Conservation (phyloP, 1,140 invertebrate species). For the Microplitis demolitor region DNA sequence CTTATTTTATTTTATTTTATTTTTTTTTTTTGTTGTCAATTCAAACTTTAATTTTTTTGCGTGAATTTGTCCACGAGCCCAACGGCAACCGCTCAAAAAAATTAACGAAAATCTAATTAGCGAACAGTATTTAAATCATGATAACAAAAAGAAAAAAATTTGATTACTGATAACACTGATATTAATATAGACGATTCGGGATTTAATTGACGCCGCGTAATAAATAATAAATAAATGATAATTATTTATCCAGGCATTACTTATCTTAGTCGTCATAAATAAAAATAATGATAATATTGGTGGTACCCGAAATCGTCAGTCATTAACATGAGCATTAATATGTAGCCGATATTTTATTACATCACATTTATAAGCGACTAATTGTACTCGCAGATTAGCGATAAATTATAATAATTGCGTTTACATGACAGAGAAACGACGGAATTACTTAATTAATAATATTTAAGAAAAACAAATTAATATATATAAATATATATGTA, state of each 20-base stretch:
- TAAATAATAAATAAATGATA: background rate
- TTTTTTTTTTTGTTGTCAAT: background rate
- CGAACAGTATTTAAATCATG: background rate
- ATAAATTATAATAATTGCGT: conserved; percentile 40
- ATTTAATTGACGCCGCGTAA: background rate
- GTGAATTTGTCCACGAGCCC: background rate
- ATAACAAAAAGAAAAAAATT: background rate
- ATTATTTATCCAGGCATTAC: too few relatives aligned
- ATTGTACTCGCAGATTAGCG: conserved; percentile 30
- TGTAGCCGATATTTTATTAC: conserved; percentile 54
- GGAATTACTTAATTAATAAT: background rate
- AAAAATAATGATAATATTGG: background rate
- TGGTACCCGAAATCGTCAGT: too few relatives aligned
- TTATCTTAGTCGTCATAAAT: too few relatives aligned
- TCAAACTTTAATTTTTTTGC: background rate
- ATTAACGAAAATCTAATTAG: background rate
- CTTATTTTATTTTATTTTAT: background rate
- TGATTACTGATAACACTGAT: too few relatives aligned
- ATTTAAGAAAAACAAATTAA: conserved; percentile 16
- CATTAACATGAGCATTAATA: background rate
- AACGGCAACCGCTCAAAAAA: conserved; percentile 2
- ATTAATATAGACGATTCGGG: background rate
- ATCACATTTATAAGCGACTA: conserved; percentile 39
- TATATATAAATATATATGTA: conserved; percentile 19
- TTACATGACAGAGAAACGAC: conserved; percentile 17